Conservation (phyloP, 2,888 invertebrate species). For the Conchocele bisecta region DNA sequence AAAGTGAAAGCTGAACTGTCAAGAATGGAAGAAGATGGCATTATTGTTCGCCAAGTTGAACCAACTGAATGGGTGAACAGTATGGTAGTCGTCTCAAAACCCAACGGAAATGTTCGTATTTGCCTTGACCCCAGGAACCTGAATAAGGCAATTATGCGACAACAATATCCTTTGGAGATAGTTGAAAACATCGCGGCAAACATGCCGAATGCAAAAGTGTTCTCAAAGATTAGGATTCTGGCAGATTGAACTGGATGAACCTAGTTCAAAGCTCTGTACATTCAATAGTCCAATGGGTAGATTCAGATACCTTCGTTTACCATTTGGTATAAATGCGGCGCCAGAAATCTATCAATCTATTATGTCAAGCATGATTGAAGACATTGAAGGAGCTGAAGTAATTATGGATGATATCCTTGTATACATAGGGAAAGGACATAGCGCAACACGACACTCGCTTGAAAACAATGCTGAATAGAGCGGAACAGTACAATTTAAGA, state of each 20-base stretch:
- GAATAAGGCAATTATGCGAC: constrained; percentile 33
- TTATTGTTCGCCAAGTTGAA: constrained; percentile 42
- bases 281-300: constrained; percentile 43
- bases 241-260: constrained; percentile 26
- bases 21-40: constrained; percentile 38
- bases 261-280: constrained; percentile 26
- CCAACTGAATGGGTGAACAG: constrained; percentile 34
- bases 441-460: constrained; percentile 28
- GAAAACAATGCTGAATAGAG: constrained; percentile 4
- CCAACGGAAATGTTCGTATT: constrained; percentile 21
- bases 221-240: constrained; percentile 31
- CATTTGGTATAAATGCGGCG: constrained; percentile 45
- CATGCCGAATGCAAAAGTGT: constrained; percentile 36
- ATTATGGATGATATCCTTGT: constrained; percentile 42
- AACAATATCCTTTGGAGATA: constrained; percentile 46
- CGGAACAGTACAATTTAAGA: constrained; percentile 5
- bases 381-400: constrained; percentile 10
- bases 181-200: constrained; percentile 39
- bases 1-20: constrained; percentile 49
- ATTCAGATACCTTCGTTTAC: constrained; percentile 31
- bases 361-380: constrained; percentile 33
- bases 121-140: constrained; percentile 46
- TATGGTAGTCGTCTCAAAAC: constrained; percentile 38
- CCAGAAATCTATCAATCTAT: constrained; percentile 36
- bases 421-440: constrained; percentile 12